phyloP scores from a whole-genome alignment of 1,140 invertebrate genomes.

The Nylanderia fulva region DNA sequence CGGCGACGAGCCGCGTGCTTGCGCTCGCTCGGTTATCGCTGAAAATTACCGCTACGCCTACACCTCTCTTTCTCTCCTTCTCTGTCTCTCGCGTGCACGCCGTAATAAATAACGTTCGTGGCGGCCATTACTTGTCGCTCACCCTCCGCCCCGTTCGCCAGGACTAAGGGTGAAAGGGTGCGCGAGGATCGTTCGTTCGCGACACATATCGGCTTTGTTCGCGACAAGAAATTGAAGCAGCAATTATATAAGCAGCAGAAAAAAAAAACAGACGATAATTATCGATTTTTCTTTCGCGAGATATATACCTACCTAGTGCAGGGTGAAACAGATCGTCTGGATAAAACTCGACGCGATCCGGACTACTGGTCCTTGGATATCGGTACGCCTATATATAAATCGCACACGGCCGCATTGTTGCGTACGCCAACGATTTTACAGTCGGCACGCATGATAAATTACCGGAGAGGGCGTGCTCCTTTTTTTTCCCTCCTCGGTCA shows the following conservation, averaged over 20 bases:
- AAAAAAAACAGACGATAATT: background rate
- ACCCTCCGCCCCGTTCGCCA: slow-evolving; percentile 65
- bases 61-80: slow-evolving; percentile 50
- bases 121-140: slow-evolving; percentile 82
- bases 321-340: background rate
- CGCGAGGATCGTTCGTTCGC: slow-evolving; percentile 8
- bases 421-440: slow-evolving; percentile 39
- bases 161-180: slow-evolving; percentile 54
- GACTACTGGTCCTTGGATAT: slow-evolving; percentile 48
- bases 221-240: background rate
- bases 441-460: slow-evolving; percentile 59
- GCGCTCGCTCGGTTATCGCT: slow-evolving; percentile 68
- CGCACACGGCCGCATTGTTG: slow-evolving; percentile 41
- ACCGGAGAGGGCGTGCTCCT: background rate
- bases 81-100: slow-evolving; percentile 66
- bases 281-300: background rate
- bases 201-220: background rate
- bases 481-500: background rate
- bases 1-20: slow-evolving; percentile 58
- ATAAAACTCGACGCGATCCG: slow-evolving; percentile 44
- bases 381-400: slow-evolving; percentile 48
- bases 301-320: background rate
- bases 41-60: slow-evolving; percentile 70
- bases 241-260: background rate
- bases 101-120: slow-evolving; percentile 80